Conservation (phyloP, 2,113 vertebrate species). For the Phainopepla nitens region DNA sequence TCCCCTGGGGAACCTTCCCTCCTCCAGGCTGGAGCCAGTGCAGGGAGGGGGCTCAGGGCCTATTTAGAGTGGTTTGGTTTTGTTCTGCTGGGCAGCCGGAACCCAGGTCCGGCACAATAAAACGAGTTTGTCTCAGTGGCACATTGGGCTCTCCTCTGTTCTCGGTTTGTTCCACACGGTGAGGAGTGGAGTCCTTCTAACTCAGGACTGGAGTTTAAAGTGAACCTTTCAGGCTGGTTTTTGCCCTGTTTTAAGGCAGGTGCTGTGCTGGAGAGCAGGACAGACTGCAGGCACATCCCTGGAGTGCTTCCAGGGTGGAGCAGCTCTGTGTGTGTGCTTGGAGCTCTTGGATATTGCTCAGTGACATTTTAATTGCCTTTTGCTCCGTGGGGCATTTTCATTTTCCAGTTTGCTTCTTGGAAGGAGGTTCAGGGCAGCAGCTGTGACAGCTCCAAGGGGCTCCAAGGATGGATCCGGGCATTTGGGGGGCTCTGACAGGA, state of each 20-base stretch:
- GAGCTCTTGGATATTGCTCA: rapidly evolving
- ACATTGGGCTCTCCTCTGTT: rapidly evolving
- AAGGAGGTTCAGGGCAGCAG: background rate
- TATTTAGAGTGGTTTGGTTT: slow-evolving; percentile 15
- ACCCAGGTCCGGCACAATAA: slow-evolving; percentile 11
- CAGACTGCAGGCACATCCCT: rapidly evolving
- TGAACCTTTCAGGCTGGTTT: background rate
- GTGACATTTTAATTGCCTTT: background rate
- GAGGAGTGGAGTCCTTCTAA: background rate
- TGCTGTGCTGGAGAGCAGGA: background rate
- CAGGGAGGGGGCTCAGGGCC: background rate
- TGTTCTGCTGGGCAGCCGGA: background rate
- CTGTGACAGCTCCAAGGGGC: background rate
- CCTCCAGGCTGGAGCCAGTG: rapidly evolving
- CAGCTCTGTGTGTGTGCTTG: background rate
- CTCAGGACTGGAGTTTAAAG: rapidly evolving
- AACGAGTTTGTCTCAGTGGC: background rate
- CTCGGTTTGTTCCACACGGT: rapidly evolving
- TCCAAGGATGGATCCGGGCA: background rate
- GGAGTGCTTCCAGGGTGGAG: background rate
- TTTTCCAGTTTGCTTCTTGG: rapidly evolving
- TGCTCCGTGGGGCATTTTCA: rapidly evolving
- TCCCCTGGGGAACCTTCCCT: background rate
- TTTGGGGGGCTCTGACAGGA: background rate
- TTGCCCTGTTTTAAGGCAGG: rapidly evolving